Percentiles rank a stretch among this genome's conserved stretches.
These are phyloP conservation scores for Melanotaenia duboulayi DNA, from an alignment of 2,113 vertebrate genomes.

Conservation along the genomic window DNA sequence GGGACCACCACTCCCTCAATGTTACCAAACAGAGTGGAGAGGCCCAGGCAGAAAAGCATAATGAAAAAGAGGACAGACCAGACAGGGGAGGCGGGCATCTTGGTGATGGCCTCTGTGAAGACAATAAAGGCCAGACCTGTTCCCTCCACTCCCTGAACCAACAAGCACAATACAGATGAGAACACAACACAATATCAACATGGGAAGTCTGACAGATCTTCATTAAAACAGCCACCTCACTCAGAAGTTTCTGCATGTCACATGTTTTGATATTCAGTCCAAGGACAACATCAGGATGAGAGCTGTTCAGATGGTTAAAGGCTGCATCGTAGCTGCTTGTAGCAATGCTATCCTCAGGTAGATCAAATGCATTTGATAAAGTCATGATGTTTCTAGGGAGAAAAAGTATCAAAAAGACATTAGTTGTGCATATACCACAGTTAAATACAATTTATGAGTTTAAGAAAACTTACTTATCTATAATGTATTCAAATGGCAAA, in stretches of 20 bases:
- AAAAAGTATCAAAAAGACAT: background rate
- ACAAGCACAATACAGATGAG: background rate
- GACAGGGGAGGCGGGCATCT: slow-evolving; percentile 89
- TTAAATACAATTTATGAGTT: no score
- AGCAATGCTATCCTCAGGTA: slow-evolving; percentile 71
- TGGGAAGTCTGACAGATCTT: background rate
- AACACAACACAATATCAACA: background rate
- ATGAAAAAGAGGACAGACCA: slow-evolving; percentile 94
- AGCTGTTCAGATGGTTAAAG: slow-evolving; percentile 54
- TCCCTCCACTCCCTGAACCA: slow-evolving; percentile 90
- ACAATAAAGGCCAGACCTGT: slow-evolving; percentile 94
- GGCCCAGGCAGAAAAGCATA: slow-evolving; percentile 93
- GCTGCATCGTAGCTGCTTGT: slow-evolving; percentile 51
- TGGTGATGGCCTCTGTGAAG: slow-evolving; percentile 94
- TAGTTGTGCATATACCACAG: no score
- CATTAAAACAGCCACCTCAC: slow-evolving; percentile 33
- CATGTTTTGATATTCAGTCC: slow-evolving; percentile 58
- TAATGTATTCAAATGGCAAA: no score
- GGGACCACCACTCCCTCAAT: slow-evolving; percentile 91
- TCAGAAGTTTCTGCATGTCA: slow-evolving; percentile 72
- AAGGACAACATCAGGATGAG: slow-evolving; percentile 44
- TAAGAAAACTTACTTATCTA: no score
- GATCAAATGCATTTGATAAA: slow-evolving; percentile 63
- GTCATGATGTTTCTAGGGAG: slow-evolving; percentile 70
- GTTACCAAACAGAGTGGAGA: slow-evolving; percentile 94